Evolutionary conservation across 2,113 vertebrate species (phyloP).

Genomic region (Otocyon megalotis): DNA sequence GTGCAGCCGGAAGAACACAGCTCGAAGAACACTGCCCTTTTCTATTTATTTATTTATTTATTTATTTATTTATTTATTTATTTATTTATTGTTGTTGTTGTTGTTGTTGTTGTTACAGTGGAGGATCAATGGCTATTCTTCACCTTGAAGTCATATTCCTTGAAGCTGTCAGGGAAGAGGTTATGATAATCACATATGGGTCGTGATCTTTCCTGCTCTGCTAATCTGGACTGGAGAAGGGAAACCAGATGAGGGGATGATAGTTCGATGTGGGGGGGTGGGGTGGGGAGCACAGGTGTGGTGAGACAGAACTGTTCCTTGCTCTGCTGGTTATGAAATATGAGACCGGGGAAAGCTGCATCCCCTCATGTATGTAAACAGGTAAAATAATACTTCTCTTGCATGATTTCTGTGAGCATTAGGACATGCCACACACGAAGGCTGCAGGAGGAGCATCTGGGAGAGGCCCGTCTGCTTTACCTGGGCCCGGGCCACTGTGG

Average conservation of each 20-base stretch:
- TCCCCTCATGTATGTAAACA: neutral
- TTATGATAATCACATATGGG: neutral
- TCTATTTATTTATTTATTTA: too few relatives aligned
- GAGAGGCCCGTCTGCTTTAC: neutral
- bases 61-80: too few relatives aligned
- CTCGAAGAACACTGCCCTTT: too few relatives aligned
- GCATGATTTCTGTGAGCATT: neutral
- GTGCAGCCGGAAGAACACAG: neutral
- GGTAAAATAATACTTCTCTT: neutral
- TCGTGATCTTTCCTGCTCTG: too few relatives aligned
- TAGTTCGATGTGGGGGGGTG: fast-evolving
- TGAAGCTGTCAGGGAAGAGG: neutral
- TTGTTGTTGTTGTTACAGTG: neutral
- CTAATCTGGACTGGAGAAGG: neutral
- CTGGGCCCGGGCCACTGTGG: neutral
- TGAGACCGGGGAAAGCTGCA: neutral
- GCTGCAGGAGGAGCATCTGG: too few relatives aligned
- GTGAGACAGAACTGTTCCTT: neutral
- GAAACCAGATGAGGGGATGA: neutral
- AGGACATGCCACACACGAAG: fast-evolving
- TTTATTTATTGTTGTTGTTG: neutral
- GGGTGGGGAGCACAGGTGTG: too few relatives aligned
- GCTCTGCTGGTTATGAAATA: neutral
- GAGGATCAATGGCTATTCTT: neutral
- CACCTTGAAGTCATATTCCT: neutral